Evolutionary conservation across 2,888 invertebrate species (phyloP), one percentile per base, ranked within the genome.

Genomic region (Sarcophaga carnaria): DNA sequence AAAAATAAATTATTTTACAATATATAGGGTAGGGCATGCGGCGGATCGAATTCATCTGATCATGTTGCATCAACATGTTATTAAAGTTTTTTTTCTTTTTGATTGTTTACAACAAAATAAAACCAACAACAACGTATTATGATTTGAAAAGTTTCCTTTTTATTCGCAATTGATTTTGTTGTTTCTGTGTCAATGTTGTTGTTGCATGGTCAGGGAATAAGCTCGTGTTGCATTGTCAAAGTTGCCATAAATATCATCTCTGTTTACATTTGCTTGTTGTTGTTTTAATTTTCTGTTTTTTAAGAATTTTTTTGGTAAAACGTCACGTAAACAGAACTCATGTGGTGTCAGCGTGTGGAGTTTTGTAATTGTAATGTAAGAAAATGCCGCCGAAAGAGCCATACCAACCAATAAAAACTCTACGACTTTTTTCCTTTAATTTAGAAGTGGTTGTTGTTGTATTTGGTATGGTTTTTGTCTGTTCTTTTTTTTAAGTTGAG

Each of bases 171-270:
- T n/a, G 37, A 63, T 74, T 83, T 83, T 37, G 59, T 70, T 81
- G 74, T 83, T 85, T 88, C 83, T 88, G 85, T 87, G 88, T 85
- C 83, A 83, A 85, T 88, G 85, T 88, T 85, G 74, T 88, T 86
- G 88, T 71, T 86, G 86, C 86, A 83, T 79, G 81, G 83, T 67
- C 78, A 83, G 88, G 87, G 85, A 86, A 87, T 88, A 81, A 85
- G 81, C 88, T 83, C 86, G 84, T 81, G 86, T 87, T 84, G 86
- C 85, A 88, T 90, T 92, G 92, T 92, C 91, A 92, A 92, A 92
- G 91, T 92, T 92, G 92, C 91, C 92, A 92, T 92, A 92, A 92
- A 92, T 91, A 92, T 92, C 87, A 88, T 88, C 85, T 84, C 84
- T 85, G 86, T 83, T 86, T 70, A 6, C 47, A 37, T 78, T 49